phyloP scores from a whole-genome alignment of 2,113 vertebrate genomes.

The Anoura caudifer region DNA sequence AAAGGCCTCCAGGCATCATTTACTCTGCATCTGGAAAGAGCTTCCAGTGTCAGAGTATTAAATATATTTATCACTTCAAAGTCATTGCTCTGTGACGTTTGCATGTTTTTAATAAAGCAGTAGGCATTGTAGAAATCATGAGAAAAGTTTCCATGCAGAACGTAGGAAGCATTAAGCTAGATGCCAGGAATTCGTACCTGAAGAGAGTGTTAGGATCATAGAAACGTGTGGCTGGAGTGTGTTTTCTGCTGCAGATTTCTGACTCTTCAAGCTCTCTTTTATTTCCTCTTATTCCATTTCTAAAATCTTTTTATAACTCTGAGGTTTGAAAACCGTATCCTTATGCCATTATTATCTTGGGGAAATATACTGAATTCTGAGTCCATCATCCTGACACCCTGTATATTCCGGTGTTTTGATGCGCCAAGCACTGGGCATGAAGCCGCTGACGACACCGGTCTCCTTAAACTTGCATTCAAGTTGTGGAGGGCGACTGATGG shows the following conservation, averaged over 20 bases:
- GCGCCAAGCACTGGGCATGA: fast-evolving
- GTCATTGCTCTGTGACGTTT: background rate
- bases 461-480: background rate
- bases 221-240: fast-evolving
- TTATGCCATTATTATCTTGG: background rate
- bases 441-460: fast-evolving
- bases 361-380: background rate
- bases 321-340: background rate
- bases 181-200: background rate
- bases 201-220: background rate
- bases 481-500: no score
- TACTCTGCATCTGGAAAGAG: conserved; percentile 41
- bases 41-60: conserved; percentile 50
- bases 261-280: background rate
- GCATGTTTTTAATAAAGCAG: conserved; percentile 43
- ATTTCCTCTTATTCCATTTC: background rate
- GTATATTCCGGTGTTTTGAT: background rate
- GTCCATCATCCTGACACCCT: background rate
- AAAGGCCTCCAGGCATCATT: conserved; percentile 53
- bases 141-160: background rate
- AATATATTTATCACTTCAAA: conserved; percentile 50
- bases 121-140: background rate
- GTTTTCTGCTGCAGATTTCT: background rate
- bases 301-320: background rate
- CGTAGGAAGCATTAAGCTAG: background rate